phyloP scores from a whole-genome alignment of 2,888 invertebrate genomes.

The Seira musarum region DNA sequence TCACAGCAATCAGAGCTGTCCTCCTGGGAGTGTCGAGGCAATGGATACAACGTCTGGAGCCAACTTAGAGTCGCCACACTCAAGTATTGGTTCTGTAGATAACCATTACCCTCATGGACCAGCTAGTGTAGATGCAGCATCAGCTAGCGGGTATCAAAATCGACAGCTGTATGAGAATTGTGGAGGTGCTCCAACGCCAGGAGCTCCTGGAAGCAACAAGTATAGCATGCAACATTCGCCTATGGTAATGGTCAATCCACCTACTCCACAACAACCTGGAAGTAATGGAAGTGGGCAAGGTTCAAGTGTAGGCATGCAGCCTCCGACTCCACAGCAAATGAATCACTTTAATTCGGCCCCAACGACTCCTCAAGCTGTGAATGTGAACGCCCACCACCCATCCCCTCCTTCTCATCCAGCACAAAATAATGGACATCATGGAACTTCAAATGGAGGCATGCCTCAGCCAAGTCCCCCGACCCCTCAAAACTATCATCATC shows the following conservation, averaged over 20 bases:
- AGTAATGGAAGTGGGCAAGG: constrained; percentile 35
- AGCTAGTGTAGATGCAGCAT: constrained; percentile 59
- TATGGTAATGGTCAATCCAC: constrained; percentile 66
- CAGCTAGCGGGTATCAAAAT: constrained; percentile 58
- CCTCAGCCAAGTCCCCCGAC: constrained; percentile 67
- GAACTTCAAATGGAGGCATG: constrained; percentile 60
- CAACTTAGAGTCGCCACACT: constrained; percentile 69
- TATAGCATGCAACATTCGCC: constrained; percentile 65
- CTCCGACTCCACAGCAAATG: constrained; percentile 65
- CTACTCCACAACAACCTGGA: constrained; percentile 63
- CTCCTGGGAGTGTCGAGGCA: constrained; percentile 69
- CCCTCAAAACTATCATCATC: constrained; percentile 66
- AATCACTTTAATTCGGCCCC: constrained; percentile 67
- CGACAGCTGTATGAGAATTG: constrained; percentile 56
- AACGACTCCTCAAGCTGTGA: constrained; percentile 66
- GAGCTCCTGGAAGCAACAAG: constrained; percentile 34
- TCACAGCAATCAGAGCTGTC: constrained; percentile 69
- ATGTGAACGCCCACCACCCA: constrained; percentile 65
- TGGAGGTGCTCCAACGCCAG: constrained; percentile 52
- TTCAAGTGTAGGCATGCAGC: constrained; percentile 51
- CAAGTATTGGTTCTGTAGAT: constrained; percentile 65
- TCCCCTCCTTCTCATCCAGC: constrained; percentile 56
- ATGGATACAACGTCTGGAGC: constrained; percentile 62
- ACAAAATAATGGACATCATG: constrained; percentile 21
- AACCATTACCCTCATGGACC: constrained; percentile 64